Base-by-base conservation (phyloP, 2,888 invertebrate species). In the Miltochrista miniata region DNA sequence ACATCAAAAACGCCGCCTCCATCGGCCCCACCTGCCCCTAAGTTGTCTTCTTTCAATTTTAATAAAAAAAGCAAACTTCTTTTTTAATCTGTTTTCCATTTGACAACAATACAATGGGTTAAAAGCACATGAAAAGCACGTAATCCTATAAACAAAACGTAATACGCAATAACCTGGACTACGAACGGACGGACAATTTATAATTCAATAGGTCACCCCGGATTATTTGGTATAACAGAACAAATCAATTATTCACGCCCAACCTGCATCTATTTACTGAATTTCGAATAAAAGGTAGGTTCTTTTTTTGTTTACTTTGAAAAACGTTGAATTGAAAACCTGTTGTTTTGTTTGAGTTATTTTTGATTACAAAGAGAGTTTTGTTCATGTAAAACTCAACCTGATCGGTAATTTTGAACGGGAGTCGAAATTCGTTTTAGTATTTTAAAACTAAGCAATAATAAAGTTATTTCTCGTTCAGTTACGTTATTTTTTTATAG, bases 161-260 rank as follows among this genome's bases (percentile, higher is more conserved):
- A 61, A 68, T 64, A 66, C 56, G 59, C 57, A 61, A 68, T 64
- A 61, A 56, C 55, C 35, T 13, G 24, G 37, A 45, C 35, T 31
- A 43, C 24, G 58, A 61, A 64, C 50, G 60, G 51, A 64, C 56
- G 51, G 57, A 49, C 55, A 63, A 64, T 74, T 62, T 68, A 70
- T 74, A 72, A 76, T 75, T 76, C 63, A 74, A 72, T 69, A 69
- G 66, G 71, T 56, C 55, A 61, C 58, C 53, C 62, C 51, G 66
- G 62, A 76, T 72, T 72, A 77, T 74, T 74, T 61, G 62, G 63
- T 67, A 63, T 66, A 70, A 70, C 70, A 70, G 54, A 56, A 58
- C 59, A 59, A 61, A 71, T 77, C 65, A 74, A 74, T 74, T 74
- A 75, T 76, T 68, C 61, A 70, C 57, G 41, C 51, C 35, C 49